Conservation (phyloP, 2,888 invertebrate genomes). For the Chrysina gloriosa region DNA sequence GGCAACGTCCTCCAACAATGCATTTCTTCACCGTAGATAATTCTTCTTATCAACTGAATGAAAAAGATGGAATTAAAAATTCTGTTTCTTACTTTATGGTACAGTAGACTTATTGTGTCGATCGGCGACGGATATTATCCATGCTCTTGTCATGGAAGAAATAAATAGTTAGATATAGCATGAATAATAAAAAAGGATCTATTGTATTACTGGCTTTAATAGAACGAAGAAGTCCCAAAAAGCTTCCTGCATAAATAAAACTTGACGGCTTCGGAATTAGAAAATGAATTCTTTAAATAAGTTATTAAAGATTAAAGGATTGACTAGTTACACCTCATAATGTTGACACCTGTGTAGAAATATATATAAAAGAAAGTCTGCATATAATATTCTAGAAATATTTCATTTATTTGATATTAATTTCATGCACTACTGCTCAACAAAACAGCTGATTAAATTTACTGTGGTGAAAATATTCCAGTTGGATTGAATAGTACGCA, state of each 20-base stretch:
- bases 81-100: conserved; percentile 19
- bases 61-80: conserved; percentile 17
- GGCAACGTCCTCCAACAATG: neutral
- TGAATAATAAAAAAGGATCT: conserved; percentile 4
- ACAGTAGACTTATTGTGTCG: neutral
- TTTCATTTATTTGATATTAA: conserved; percentile 22
- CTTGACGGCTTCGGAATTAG: neutral
- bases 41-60: neutral
- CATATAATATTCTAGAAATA: neutral
- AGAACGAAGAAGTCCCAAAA: neutral
- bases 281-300: conserved; percentile 11
- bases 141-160: neutral
- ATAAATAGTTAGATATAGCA: neutral
- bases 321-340: neutral
- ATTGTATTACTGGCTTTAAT: conserved; percentile 15
- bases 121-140: conserved; percentile 7
- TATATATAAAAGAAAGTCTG: conserved; percentile 1
- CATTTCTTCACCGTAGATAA: conserved; percentile 18
- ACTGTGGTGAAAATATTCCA: neutral
- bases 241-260: neutral
- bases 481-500: neutral
- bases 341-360: conserved; percentile 10
- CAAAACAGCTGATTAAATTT: neutral
- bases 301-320: neutral
- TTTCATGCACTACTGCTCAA: conserved; percentile 26